Base-by-base conservation (phyloP, 2,113 vertebrate genomes). In the Ornithorhynchus anatinus region DNA sequence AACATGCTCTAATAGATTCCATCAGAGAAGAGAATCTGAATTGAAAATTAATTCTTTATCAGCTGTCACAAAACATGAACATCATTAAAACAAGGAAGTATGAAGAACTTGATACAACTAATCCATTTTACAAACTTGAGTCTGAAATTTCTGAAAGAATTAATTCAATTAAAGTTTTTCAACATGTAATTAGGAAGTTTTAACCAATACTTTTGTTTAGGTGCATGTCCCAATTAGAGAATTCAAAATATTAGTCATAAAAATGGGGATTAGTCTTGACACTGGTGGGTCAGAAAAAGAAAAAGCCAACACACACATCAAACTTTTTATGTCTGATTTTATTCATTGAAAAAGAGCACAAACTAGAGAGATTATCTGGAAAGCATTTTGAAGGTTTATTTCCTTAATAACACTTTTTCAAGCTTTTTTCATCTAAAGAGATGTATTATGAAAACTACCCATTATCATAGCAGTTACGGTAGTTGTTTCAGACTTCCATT, bases 11-110 rank as follows among this genome's bases (percentile, higher is more conserved):
- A 86, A 88, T 69, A 83, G 82, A 65, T 74, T 77, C 76, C 61
- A 64, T 43, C 78, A 72, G 44, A 70, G 35, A 90, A 75, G 50
- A 75, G 58, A 84, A 84, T 86, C 66, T 81, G 57, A 84, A 90
- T 76, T 76, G 72, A 76, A 84, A 76, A 80, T 75, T 62, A 77
- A 86, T 85, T 87, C 59, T 82, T 88, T 85, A 89, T 85, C 83
- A 82, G 58, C 74, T 87, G 81, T 77, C 84, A 80, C 43, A 83
- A 88, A 81, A 74, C 56, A 72, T 32, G 67, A 67, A 84, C 39
- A 81, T 78, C 70, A 81, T 76, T 77, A 86, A 80, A 87, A 86
- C 69, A 61, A 75, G 42, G 72, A 81, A 83, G 74, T 59, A 61
- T 42, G 20, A 78, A 67, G 70, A 60, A 82, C 13, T 54, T 39